Conservation (phyloP, 2,113 vertebrate genomes). For the Loxodonta africana region DNA sequence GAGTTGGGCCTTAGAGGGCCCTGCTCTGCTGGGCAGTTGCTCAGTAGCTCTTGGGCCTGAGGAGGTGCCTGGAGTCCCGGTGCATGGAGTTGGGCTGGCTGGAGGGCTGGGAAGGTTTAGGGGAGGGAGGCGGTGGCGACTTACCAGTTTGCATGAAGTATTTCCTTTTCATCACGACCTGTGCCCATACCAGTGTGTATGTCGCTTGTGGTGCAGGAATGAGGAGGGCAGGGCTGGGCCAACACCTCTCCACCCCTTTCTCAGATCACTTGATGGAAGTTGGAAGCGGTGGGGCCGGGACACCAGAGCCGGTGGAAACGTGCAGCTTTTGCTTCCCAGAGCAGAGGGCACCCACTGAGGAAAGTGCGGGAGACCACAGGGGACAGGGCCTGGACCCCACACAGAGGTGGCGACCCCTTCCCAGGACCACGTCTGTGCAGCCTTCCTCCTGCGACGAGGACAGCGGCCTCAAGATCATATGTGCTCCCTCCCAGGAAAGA, state of each 20-base stretch:
- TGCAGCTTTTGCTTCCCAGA: slow-evolving; percentile 94
- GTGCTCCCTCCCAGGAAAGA: slow-evolving; percentile 87
- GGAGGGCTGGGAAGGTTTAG: not conserved
- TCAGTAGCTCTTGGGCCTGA: not conserved
- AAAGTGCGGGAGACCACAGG: not conserved
- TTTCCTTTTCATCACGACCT: not conserved
- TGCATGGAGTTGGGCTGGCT: not conserved
- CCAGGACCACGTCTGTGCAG: accelerated
- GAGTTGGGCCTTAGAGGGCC: not conserved
- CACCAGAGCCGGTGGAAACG: slow-evolving; percentile 91
- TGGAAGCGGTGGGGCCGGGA: not conserved
- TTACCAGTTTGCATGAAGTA: not conserved
- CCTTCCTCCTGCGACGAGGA: not conserved
- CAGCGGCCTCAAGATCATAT: slow-evolving; percentile 85
- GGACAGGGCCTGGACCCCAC: not conserved
- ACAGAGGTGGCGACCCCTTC: not conserved
- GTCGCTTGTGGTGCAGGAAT: not conserved
- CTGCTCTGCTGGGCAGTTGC: not conserved
- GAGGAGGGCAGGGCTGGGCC: accelerated
- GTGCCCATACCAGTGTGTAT: not conserved
- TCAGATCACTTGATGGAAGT: slow-evolving; percentile 87
- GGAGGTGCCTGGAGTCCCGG: no score
- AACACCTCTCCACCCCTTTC: not conserved
- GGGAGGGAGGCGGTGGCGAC: not conserved
- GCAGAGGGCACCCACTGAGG: slow-evolving; percentile 80